Conservation (phyloP, 1,140 invertebrate genomes). For the Leptoteleia sp. region DNA sequence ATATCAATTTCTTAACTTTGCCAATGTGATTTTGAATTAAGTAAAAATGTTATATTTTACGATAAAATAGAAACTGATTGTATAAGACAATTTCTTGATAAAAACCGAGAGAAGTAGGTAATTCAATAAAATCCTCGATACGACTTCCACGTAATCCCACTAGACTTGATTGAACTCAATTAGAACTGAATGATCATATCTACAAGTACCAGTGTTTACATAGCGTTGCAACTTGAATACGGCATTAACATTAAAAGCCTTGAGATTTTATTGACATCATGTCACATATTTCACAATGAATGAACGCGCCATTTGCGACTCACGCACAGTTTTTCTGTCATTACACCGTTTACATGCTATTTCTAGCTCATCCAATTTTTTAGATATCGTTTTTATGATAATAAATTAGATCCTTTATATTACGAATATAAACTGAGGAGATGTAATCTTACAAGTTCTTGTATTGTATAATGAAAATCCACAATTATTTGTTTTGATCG, state of each 20-base stretch:
- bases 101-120: constrained; percentile 38
- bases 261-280: constrained; percentile 57
- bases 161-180: constrained; percentile 51
- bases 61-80: neutral
- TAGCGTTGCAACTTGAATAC: constrained; percentile 32
- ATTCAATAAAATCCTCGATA: constrained; percentile 38
- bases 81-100: constrained; percentile 27
- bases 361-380: constrained; percentile 13
- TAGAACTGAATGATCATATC: constrained; percentile 44
- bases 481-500: no score
- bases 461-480: no score
- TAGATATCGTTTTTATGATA: neutral
- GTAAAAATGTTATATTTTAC: constrained; percentile 4
- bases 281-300: constrained; percentile 54
- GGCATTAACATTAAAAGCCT: constrained; percentile 42
- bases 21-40: no score
- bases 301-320: constrained; percentile 12
- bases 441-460: no score
- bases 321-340: constrained; percentile 24
- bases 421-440: no score
- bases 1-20: no score
- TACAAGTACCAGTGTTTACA: constrained; percentile 32
- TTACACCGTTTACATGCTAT: constrained; percentile 14
- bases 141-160: constrained; percentile 41
- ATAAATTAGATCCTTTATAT: constrained; percentile 1